These are phyloP conservation scores for Scaptomyza reducta DNA, from an alignment of 2,888 invertebrate species.

Conservation along the genomic window DNA sequence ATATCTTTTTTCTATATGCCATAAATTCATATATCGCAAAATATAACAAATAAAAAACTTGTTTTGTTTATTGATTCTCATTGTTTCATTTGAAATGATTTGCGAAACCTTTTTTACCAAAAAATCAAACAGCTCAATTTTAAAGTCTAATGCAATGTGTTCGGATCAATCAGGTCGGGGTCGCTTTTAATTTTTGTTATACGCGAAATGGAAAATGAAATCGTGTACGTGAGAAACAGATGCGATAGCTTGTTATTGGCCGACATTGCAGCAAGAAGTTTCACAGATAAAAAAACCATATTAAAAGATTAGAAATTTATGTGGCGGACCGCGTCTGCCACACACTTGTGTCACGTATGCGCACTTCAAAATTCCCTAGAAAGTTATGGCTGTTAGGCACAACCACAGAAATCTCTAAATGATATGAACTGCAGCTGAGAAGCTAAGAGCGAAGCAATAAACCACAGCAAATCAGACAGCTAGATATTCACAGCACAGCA, in stretches of 20 bases:
- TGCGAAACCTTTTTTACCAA: constrained; percentile 47
- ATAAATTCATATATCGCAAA: constrained; percentile 20
- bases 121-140: constrained; percentile 38
- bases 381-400: constrained; percentile 54
- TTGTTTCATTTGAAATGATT: constrained; percentile 51
- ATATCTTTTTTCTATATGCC: constrained; percentile 14
- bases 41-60: constrained; percentile 35
- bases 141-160: constrained; percentile 25
- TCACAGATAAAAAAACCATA: constrained; percentile 53
- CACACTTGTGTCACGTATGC: constrained; percentile 63
- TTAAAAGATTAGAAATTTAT: constrained; percentile 69
- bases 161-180: constrained; percentile 58
- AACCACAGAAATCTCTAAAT: constrained; percentile 46
- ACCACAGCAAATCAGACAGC: constrained; percentile 39
- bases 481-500: constrained; percentile 8
- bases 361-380: constrained; percentile 64
- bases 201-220: constrained; percentile 57
- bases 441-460: constrained; percentile 49
- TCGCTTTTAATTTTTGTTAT: constrained; percentile 34
- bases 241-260: constrained; percentile 16
- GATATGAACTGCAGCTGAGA: constrained; percentile 53
- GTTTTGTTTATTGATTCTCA: constrained; percentile 50
- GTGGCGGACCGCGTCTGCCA: constrained; percentile 4
- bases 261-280: constrained; percentile 41
- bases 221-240: constrained; percentile 61